Conservation (phyloP, 2,797 vertebrate species). For the Myiotriccus ornatus region DNA sequence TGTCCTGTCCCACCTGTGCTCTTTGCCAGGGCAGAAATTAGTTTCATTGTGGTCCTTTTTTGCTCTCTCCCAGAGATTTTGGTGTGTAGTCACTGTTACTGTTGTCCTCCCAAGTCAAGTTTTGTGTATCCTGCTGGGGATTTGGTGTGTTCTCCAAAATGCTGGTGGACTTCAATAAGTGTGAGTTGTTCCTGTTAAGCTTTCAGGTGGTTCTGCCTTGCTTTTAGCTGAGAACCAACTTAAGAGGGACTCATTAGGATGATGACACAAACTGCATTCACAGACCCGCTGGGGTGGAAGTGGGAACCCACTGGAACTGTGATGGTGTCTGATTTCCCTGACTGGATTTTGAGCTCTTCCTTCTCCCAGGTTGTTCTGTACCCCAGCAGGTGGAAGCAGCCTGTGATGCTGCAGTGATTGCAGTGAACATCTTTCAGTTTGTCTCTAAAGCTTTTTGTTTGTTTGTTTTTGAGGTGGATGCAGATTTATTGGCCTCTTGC, state of each 20-base stretch:
- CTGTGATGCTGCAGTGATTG: background rate
- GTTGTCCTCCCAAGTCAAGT: background rate
- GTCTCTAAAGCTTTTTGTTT: background rate
- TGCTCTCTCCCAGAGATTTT: background rate
- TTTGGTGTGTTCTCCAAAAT: background rate
- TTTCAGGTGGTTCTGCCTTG: background rate
- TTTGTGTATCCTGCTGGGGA: background rate
- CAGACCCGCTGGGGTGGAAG: background rate
- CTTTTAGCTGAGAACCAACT: background rate
- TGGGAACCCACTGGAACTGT: background rate
- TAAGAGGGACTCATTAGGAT: background rate
- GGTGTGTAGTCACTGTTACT: background rate
- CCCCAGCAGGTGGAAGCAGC: conserved; percentile 16
- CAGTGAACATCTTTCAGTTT: background rate
- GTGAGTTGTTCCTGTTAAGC: background rate
- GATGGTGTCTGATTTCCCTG: background rate
- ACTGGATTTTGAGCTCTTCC: background rate
- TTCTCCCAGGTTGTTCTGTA: background rate
- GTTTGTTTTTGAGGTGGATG: background rate
- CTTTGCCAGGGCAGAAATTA: background rate
- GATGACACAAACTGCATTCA: background rate
- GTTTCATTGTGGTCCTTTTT: background rate
- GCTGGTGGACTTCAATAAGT: background rate
- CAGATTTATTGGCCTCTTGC: background rate
- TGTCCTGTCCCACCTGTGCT: background rate